Base-by-base conservation (phyloP, 2,113 vertebrate species). In the Zootoca vivipara region DNA sequence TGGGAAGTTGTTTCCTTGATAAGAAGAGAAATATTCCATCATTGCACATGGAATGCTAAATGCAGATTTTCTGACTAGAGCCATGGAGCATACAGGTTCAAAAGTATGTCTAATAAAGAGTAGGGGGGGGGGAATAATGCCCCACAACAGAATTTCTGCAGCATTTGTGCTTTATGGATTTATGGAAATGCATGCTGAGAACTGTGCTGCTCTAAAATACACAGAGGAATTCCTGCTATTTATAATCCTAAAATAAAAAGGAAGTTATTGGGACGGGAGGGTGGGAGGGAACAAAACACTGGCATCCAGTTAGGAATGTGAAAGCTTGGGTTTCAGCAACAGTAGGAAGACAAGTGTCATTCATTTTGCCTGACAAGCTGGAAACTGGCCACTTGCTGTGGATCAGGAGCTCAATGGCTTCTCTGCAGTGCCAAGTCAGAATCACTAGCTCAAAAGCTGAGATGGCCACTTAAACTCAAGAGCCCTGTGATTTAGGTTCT, bases 141-240 rank as follows among this genome's bases (percentile, higher is more conserved):
- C 82, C 24, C 28, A 58, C 69, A 8, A 35, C 28, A 2, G 56
- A 38, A 38, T 74, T 81, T 74, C 38, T 46, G 5, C 15, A 33
- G 67, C 30, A 52, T 77, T 22, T 15, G 1, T 65, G 56, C 82
- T 42, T 73, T 46, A 42, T 64, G 52, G 26, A 20, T 81, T 80
- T 81, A 62, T 69, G 69, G 58, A 87, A 73, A 73, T 56, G 52
- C 65, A 22, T 35, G 2, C 83, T 74, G 88, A 80, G 52, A 3
- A 46, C 30, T 22, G 35, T 72, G 65, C 69, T 81, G 83, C 78
- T 38, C 78, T n/a, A 38, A 85, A 73, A 38, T n/a, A 65, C 67
- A 35, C 52, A 81, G 58, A 52, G 69, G 88, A 89, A 89, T 85
- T 73, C 18, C 77, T 73, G 83, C 83, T 80, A 85, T 85, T 84